These are phyloP conservation scores for Alligator sinensis DNA, from an alignment of 2,113 vertebrate genomes.

Conservation along the genomic window DNA sequence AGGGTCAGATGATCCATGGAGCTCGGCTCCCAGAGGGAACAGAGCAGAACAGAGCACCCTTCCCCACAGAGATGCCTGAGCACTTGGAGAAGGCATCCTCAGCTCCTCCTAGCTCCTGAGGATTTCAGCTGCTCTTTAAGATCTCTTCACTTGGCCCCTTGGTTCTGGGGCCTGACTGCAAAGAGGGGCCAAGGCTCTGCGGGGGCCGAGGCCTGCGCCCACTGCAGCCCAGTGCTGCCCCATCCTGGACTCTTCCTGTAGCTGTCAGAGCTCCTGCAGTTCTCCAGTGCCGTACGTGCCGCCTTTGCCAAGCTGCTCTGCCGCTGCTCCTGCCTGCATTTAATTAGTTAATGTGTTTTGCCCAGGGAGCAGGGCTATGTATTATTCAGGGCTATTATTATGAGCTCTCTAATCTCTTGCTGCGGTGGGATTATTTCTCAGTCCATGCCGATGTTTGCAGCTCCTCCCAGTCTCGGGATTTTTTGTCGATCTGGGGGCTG, in stretches of 20 bases:
- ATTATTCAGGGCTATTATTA: accelerated
- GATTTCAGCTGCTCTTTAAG: too few relatives aligned
- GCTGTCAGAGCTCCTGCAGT: background rate
- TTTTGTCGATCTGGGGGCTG: background rate
- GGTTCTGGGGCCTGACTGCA: too few relatives aligned
- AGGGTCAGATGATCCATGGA: background rate
- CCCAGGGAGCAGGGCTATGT: background rate
- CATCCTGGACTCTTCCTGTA: background rate
- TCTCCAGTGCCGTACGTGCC: accelerated
- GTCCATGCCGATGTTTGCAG: background rate
- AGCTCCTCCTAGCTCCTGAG: background rate
- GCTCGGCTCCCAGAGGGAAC: accelerated
- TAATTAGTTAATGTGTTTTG: background rate
- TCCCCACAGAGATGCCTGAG: background rate
- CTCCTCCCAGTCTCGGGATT: background rate
- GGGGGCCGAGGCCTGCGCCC: background rate
- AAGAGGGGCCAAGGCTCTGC: too few relatives aligned
- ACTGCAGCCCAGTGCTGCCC: accelerated
- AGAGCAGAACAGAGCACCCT: background rate
- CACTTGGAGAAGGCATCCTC: accelerated
- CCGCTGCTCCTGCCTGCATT: background rate
- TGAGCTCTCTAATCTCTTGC: background rate
- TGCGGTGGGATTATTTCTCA: background rate
- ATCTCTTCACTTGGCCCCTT: too few relatives aligned
- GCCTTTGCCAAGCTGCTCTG: accelerated